Base-by-base conservation (phyloP, 2,113 vertebrate species). In the Solenodon paradoxus region DNA sequence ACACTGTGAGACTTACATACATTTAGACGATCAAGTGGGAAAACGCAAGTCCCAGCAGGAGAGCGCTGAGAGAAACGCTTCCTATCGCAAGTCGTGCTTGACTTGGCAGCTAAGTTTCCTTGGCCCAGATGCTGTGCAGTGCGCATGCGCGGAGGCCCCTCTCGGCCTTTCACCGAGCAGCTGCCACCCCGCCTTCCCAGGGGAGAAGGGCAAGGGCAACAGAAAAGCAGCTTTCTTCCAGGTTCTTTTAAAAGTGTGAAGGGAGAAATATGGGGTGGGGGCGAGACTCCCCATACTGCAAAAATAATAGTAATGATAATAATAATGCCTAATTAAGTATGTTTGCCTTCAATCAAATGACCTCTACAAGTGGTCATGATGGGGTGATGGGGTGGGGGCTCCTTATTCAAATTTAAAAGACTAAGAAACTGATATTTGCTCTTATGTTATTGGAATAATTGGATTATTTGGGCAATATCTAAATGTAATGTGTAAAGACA, bases 331-430 rank as follows among this genome's bases (percentile, higher is more conserved):
- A 7, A 2, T 71, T 72, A 53, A 17, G 35, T 24, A 72, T 7
- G 4, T 22, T 57, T 84, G 78, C n/a, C n/a, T 75, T 80, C 57
- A 10, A n/a, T 49, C 68, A 20, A 69, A 79, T 40, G 22, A 72
- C 1, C 5, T 74, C 66, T 61, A 24, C 22, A 4, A 30, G 24
- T 9, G 2, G 83, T 95, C 77, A n/a, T 24, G 57, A 28, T 40
- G 66, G 35, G 38, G 11, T 7, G 35, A 38, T 40, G 19, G 0
- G 35, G 66, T 11, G 9, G 20, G 19, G 55, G 55, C 20, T 9
- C 38, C 40, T 75, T 55, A 20, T 71, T 64, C 92, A 92, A 85
- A 92, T 35, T 57, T 71, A 59, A 20, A 92, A 82, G 55, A 47
- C 32, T 81, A 0, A 0, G 38, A 71, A 9, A 84, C 51, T 10